A percentile compares a stretch with the other conserved stretches of the same genome.
These are phyloP conservation scores for Hydrochoerus hydrochaeris DNA, from an alignment of 2,113 vertebrate genomes.

Conservation along the genomic window DNA sequence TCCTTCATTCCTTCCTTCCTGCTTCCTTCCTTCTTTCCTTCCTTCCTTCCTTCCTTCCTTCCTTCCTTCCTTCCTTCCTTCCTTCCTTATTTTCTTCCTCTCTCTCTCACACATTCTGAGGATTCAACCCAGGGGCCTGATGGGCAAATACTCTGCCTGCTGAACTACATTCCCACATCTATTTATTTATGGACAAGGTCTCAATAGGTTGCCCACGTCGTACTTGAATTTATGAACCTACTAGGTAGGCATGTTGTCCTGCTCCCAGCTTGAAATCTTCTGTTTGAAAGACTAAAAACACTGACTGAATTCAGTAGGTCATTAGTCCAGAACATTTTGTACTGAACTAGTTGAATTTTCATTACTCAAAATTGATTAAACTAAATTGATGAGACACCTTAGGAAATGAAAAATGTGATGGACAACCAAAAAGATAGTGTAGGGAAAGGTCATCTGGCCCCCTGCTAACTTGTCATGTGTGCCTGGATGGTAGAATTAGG, in stretches of 20 bases:
- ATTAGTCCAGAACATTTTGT: not conserved
- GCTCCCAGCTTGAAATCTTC: not conserved
- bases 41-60: not conserved
- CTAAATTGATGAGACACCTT: not conserved
- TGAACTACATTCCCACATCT: not conserved
- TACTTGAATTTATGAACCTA: not conserved
- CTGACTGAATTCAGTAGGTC: not conserved
- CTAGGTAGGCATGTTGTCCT: not conserved
- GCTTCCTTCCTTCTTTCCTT: not conserved
- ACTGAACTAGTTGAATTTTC: slow-evolving; percentile 32
- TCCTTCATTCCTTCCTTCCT: no score
- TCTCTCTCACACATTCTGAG: not conserved
- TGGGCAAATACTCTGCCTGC: not conserved
- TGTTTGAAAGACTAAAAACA: not conserved
- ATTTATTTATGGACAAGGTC: not conserved
- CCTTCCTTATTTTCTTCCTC: no score
- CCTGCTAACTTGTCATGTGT: not conserved
- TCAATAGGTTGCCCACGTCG: not conserved
- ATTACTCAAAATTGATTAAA: not conserved
- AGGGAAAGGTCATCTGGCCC: not conserved
- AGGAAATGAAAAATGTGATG: not conserved
- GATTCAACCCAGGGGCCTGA: not conserved
- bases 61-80: fast-evolving
- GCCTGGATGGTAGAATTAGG: not conserved
- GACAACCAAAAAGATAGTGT: not conserved